Evolutionary conservation across 37 sponge, comb jelly and placozoan genomes (phyloP), one percentile per base, ranked within the genome.

Genomic region (Tethya wilhelma): DNA sequence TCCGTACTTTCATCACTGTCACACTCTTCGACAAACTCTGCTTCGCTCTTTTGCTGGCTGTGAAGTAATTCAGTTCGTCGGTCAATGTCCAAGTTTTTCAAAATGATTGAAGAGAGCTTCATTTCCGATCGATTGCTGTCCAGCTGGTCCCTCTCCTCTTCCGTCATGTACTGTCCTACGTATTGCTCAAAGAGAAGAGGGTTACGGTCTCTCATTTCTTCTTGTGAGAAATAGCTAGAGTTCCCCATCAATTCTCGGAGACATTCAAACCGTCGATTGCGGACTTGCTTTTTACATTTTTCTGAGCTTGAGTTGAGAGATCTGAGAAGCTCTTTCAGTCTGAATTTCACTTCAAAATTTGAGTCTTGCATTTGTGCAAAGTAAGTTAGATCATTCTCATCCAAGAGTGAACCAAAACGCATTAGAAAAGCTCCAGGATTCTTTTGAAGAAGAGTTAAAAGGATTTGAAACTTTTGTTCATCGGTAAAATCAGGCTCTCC

Each of bases 161-260:
- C 81, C 12, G 80, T 86, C 75, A 95, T 11, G 60, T 89, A 95
- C 77, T 95, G 92, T 2, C 96, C 96, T 26, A 95, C 71, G 58
- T 92, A 92, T 39, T 89, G 75, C 58, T 95, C 90, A 77, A 76
- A 95, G 3, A 86, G 67, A 28, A 86, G 62, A 5, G 96, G 96
- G 36, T 89, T 78, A 44, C 96, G 25, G 22, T 69, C 25, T 22
- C 87, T 49, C 93, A 95, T 95, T 53, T 81, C 87, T 45, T 82
- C 82, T 31, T 91, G 84, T 46, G 70, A 59, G 37, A 95, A 95
- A 72, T 95, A 95, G 31, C 74, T 68, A 26, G 82, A 72, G 1
- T 43, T 67, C 23, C 69, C 84, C 76, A 85, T 85, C 0, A 89
- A 86, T 38, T 82, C 72, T 44, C 69, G 34, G 45, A 95, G 33